phyloP scores from a whole-genome alignment of 2,113 vertebrate species.

The Microcebus murinus region DNA sequence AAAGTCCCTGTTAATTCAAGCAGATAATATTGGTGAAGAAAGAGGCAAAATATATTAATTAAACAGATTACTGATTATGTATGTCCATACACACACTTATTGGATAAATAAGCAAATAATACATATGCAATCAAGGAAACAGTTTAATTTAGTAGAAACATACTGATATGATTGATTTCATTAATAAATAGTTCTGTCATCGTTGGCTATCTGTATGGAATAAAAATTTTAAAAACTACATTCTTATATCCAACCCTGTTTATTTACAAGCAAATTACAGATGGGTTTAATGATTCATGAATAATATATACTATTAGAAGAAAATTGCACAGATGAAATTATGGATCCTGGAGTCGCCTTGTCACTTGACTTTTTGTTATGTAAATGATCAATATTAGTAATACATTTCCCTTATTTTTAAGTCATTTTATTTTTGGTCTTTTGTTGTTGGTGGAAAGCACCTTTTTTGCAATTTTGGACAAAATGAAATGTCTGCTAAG shows the following conservation, averaged over 20 bases:
- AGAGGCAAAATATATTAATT: neutral
- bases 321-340: neutral
- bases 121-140: neutral
- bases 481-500: neutral
- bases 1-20: neutral
- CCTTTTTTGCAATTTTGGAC: fast-evolving
- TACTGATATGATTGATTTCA: neutral
- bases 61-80: neutral
- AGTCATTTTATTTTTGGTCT: neutral
- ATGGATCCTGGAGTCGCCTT: neutral
- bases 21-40: neutral
- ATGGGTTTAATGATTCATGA: neutral
- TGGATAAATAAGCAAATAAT: neutral
- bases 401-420: neutral
- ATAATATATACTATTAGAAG: neutral
- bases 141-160: neutral
- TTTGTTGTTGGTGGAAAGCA: neutral
- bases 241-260: neutral
- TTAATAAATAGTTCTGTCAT: neutral
- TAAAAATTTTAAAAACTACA: neutral
- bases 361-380: neutral
- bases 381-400: no score
- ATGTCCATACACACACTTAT: no score
- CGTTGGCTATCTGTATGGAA: neutral
- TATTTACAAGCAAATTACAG: neutral